These are phyloP conservation scores for Gastrophysa polygoni DNA, from an alignment of 2,888 invertebrate species.

Conservation along the genomic window DNA sequence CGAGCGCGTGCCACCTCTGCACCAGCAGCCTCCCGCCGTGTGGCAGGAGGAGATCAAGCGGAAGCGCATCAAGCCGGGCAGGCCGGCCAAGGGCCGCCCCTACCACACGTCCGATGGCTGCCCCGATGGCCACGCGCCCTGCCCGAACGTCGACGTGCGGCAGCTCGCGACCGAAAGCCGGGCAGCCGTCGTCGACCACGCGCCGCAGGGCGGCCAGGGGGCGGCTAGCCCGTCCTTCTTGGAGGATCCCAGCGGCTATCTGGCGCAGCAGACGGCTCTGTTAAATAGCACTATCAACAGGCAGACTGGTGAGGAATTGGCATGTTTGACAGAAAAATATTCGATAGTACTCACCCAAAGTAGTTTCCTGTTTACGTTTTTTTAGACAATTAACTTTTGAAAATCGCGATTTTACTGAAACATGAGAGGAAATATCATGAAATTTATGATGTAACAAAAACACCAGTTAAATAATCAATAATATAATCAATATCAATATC, in stretches of 20 bases:
- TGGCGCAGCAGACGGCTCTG: constrained; percentile 88
- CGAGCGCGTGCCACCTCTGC: constrained; percentile 75
- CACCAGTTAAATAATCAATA: too few relatives aligned
- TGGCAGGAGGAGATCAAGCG: constrained; percentile 66
- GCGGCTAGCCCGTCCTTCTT: constrained; percentile 76
- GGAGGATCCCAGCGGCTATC: constrained; percentile 89
- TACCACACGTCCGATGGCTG: constrained; percentile 58
- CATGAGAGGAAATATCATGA: too few relatives aligned
- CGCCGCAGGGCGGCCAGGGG: constrained; percentile 47
- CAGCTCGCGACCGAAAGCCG: constrained; percentile 61
- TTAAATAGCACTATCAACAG: constrained; percentile 82
- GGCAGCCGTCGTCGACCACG: constrained; percentile 51
- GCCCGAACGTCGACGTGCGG: constrained; percentile 67
- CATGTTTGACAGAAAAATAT: too few relatives aligned
- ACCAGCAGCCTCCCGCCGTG: constrained; percentile 66
- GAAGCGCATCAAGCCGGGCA: constrained; percentile 63
- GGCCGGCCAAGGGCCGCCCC: constrained; percentile 63
- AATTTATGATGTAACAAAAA: too few relatives aligned
- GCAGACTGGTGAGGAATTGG: constrained; percentile 58
- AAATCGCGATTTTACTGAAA: too few relatives aligned
- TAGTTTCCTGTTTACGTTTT: too few relatives aligned
- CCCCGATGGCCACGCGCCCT: constrained; percentile 53
- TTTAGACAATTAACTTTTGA: too few relatives aligned
- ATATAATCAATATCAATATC: too few relatives aligned
- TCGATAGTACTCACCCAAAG: too few relatives aligned